Base-by-base conservation (phyloP, 2,888 invertebrate species). In the Acrobeloides nanus region DNA sequence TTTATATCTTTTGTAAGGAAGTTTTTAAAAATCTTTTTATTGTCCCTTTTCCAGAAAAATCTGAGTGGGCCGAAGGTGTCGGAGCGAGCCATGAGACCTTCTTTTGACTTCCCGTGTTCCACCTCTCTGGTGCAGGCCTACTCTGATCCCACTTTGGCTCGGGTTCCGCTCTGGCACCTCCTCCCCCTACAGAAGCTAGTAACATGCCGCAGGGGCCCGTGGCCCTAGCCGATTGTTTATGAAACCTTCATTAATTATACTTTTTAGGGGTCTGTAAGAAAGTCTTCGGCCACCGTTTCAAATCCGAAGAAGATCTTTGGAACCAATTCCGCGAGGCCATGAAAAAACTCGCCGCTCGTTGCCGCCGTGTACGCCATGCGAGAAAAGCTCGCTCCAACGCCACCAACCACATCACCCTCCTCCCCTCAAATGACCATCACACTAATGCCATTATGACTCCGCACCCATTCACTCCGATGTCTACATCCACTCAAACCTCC, bases 261-360 rank as follows among this genome's bases (percentile, higher is more conserved):
- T n/a, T 58, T 64, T 39, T 48, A 71, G 71, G 70, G 55, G 71
- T 71, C 25, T 71, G 71, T 52, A 61, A 62, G 38, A 59, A 64
- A 51, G 68, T 66, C 37, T 44, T 71, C 32, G 49, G 55, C 8
- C 55, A 57, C 29, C 59, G 59, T 21, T 59, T 71, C 32, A 51
- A 50, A 17, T 41, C 49, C 20, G 71, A 72, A 23, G 68, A 71
- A 21, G 71, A 71, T 38, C 72, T 71, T 51, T 72, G 68, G 68
- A 68, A 72, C 35, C 58, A 58, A 24, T 71, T 71, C 60, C 59
- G 69, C 15, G 70, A 71, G 38, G 67, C 71, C n/a, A 71, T 71
- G 62, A 58, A 66, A 33, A 71, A 71, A 38, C 51, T 71, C 38
- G 71, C 68, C 6, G 66, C 66, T 21, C 43, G 66, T 33, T 71